These are phyloP conservation scores for Sebastes matsubarae DNA, from an alignment of 2,797 vertebrate genomes.

Conservation along the genomic window DNA sequence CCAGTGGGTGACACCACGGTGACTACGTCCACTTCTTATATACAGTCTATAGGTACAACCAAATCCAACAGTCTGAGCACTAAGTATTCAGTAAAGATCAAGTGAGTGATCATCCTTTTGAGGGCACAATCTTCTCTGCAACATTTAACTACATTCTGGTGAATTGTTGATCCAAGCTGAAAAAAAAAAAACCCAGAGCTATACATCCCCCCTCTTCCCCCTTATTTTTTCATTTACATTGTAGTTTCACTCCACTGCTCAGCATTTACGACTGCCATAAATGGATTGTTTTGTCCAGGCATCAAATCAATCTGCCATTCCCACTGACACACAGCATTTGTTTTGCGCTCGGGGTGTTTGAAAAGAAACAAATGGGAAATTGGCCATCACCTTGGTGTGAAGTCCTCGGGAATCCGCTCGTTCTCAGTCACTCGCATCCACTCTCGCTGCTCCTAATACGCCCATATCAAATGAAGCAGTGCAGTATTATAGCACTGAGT, in stretches of 20 bases:
- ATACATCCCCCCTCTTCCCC: neutral
- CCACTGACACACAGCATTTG: conserved; percentile 32
- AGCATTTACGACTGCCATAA: conserved; percentile 47
- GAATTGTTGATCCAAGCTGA: conserved; percentile 7
- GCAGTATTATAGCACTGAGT: conserved; percentile 16
- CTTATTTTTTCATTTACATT: conserved; percentile 11
- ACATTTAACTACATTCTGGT: conserved; percentile 4
- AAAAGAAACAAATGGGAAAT: conserved; percentile 48
- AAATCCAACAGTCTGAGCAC: neutral
- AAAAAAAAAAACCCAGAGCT: neutral
- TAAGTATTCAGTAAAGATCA: conserved; percentile 34
- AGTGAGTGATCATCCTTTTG: conserved; percentile 10
- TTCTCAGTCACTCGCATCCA: conserved; percentile 15
- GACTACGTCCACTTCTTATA: neutral
- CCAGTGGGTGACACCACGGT: neutral
- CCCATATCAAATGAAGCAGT: conserved; percentile 54
- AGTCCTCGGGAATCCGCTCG: conserved; percentile 34
- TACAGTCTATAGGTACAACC: neutral
- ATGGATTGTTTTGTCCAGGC: conserved; percentile 31
- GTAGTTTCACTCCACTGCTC: conserved; percentile 32
- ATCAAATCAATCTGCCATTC: conserved; percentile 53
- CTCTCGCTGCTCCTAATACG: conserved; percentile 33
- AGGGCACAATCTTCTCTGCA: conserved; percentile 6
- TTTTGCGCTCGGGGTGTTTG: conserved; percentile 37
- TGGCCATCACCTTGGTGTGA: conserved; percentile 39